Conservation (phyloP, 2,113 vertebrate genomes). For the Planiliza haematocheilus region DNA sequence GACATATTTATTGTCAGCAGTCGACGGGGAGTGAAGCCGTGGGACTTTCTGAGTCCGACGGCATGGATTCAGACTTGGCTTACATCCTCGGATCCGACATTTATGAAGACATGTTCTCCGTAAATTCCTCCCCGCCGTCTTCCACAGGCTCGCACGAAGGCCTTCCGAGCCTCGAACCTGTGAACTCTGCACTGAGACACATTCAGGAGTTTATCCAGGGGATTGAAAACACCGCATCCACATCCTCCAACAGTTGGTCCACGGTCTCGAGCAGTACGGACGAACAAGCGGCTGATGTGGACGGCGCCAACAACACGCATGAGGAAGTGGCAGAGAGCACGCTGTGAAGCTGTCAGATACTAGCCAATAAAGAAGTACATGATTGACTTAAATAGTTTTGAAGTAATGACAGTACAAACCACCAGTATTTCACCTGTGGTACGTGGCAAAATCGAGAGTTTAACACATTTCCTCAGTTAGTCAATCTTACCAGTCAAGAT, state of each 20-base stretch:
- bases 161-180: accelerated
- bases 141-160: background rate
- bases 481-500: too few species aligned
- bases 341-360: background rate
- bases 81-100: accelerated
- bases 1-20: background rate
- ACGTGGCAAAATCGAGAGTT: too few species aligned
- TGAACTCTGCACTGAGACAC: accelerated
- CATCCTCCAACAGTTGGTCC: accelerated
- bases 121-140: accelerated
- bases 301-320: accelerated
- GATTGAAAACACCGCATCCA: accelerated
- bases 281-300: background rate
- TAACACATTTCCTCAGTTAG: too few species aligned
- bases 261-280: accelerated
- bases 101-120: accelerated
- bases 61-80: accelerated
- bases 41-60: background rate
- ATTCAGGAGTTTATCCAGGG: accelerated
- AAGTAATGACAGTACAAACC: too few species aligned
- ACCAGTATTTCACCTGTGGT: too few species aligned
- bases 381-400: too few species aligned
- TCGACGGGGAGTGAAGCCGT: background rate
- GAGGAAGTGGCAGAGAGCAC: background rate
- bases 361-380: constrained; percentile 4